These are phyloP conservation scores for Crotalus horridus DNA, from an alignment of 2,113 vertebrate species.

Conservation along the genomic window DNA sequence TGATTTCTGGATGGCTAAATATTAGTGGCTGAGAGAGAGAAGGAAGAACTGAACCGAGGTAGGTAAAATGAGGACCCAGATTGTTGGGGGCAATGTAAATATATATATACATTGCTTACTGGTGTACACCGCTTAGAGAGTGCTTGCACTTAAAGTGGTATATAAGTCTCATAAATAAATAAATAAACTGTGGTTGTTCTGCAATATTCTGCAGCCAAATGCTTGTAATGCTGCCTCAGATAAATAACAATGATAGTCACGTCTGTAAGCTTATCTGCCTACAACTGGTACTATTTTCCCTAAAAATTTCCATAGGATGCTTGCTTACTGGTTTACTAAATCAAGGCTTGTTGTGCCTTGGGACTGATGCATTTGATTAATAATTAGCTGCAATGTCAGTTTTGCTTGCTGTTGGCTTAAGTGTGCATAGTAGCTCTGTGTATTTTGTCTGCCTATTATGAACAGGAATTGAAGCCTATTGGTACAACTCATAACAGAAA, in stretches of 20 bases:
- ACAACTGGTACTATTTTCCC: not conserved
- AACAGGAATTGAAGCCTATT: conserved; percentile 91
- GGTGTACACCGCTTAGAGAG: too few relatives aligned
- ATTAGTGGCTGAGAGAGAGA: not conserved
- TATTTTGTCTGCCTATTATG: conserved; percentile 75
- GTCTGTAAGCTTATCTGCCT: not conserved
- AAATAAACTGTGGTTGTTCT: not conserved
- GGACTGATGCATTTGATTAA: conserved; percentile 58
- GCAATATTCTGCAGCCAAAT: not conserved
- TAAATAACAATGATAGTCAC: not conserved
- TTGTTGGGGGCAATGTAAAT: too few relatives aligned
- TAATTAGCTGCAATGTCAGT: conserved; percentile 41
- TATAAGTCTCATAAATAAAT: too few relatives aligned
- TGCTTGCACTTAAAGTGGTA: too few relatives aligned
- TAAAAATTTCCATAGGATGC: conserved; percentile 3
- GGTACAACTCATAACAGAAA: conserved; percentile 89
- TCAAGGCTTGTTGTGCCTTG: conserved; percentile 9
- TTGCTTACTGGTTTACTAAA: conserved; percentile 32
- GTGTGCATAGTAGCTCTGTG: conserved; percentile 77
- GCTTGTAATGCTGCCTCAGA: not conserved
- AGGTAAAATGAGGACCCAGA: too few relatives aligned
- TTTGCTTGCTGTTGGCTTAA: conserved; percentile 61
- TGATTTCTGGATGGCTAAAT: not conserved
- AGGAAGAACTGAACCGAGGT: not conserved
- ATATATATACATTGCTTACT: too few relatives aligned